Conservation (phyloP, 2,888 invertebrate species). For the Teinopalpus imperialis region DNA sequence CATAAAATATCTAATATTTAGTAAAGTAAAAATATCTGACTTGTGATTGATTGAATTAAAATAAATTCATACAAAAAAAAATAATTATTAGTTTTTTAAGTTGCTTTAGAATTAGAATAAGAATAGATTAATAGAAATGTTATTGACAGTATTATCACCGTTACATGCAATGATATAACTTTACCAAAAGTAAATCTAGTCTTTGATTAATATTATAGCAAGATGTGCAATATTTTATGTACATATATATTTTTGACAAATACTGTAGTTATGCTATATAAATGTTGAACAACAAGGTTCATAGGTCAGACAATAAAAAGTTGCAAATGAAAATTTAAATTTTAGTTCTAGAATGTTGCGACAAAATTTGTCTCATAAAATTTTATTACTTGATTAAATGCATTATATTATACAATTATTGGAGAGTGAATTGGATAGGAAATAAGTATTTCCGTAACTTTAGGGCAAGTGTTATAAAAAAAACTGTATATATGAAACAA, state of each 20-base stretch:
- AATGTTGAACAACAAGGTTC: slow-evolving; percentile 47
- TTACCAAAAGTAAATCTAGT: background rate
- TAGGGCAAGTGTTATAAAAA: slow-evolving; percentile 40
- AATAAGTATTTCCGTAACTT: slow-evolving; percentile 29
- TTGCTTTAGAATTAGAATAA: too few relatives aligned
- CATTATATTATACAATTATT: too few relatives aligned
- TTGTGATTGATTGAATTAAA: too few relatives aligned
- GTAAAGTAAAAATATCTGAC: too few relatives aligned
- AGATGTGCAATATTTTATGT: slow-evolving; percentile 12
- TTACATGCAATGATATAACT: slow-evolving; percentile 5
- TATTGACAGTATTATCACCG: background rate
- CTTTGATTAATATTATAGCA: background rate
- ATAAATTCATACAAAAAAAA: too few relatives aligned
- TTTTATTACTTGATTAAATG: background rate
- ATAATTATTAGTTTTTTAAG: too few relatives aligned
- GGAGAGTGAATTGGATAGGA: too few relatives aligned
- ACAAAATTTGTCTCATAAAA: background rate
- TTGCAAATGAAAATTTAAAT: slow-evolving; percentile 28
- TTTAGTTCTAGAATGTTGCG: slow-evolving; percentile 21
- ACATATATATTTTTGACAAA: slow-evolving; percentile 17
- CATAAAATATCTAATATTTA: too few relatives aligned
- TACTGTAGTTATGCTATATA: slow-evolving; percentile 25
- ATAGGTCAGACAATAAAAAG: slow-evolving; percentile 54
- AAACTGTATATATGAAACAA: slow-evolving; percentile 60
- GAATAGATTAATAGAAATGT: too few relatives aligned